Evolutionary conservation across 2,797 vertebrate species (phyloP), one percentile per base, ranked within the genome.

Genomic region (Enteromius trimaculatus): DNA sequence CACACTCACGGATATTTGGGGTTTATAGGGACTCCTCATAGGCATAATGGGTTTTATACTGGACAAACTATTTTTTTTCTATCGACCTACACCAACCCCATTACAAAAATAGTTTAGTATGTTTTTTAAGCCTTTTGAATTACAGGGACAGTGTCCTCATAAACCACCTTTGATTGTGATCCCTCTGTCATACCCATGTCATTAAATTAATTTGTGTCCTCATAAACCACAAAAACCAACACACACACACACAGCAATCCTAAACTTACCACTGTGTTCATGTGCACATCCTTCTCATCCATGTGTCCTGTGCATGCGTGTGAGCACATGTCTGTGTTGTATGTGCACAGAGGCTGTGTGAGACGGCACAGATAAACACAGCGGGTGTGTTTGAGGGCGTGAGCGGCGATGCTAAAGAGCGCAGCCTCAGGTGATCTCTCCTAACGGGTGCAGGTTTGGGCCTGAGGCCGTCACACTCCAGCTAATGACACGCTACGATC

Each of bases 381-480:
- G 17, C 39, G n/a, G 55, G 69, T 70, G 68, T 79, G 42, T 83
- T 74, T 68, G 72, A 80, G 83, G 42, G 71, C 16, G 66, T 55
- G 80, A 75, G 16, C 29, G 34, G 42, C 44, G 21, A 62, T 86
- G 69, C 49, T 74, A 74, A 81, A 86, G 21, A 75, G 70, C 66
- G 4, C 62, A 70, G 68, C 83, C 53, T 26, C 29, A 49, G 82
- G 70, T 65, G 21, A 66, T 71, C 37, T 84, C n/a, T 83, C 68
- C 80, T 72, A 76, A 77, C 34, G 58, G 34, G 60, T 75, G 74
- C 77, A 84, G 81, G 88, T 86, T 81, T 4, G 44, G 55, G 55
- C 87, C 75, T 82, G 79, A 85, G 84, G 85, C 78, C 26, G 19
- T 88, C 75, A 84, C 65, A 80, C 85, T 83, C 31, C 34, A 51